Evolutionary conservation across 2,888 invertebrate genomes (phyloP).

Genomic region (Papilio elwesi): DNA sequence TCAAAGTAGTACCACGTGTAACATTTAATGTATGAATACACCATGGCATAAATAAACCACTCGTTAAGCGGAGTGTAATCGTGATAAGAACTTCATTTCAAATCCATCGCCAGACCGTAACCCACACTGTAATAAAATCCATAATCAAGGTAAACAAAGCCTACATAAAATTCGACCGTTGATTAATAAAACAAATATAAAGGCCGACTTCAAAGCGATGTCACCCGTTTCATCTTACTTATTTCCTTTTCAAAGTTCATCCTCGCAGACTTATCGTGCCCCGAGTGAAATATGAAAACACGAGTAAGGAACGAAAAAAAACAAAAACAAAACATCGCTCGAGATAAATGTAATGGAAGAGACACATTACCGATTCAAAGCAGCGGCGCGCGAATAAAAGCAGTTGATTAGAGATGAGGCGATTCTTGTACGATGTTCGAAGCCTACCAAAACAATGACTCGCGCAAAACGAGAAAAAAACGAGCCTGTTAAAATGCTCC

Average conservation of each 20-base stretch:
- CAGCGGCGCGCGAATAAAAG: constrained; percentile 55
- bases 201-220: constrained; percentile 58
- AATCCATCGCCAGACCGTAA: too few species aligned
- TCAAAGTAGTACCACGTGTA: too few species aligned
- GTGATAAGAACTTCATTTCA: too few species aligned
- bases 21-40: too few species aligned
- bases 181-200: constrained; percentile 60
- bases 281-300: constrained; percentile 42
- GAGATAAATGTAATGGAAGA: constrained; percentile 50
- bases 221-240: constrained; percentile 60
- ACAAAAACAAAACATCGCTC: constrained; percentile 47
- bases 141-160: constrained; percentile 43
- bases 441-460: constrained; percentile 69
- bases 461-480: constrained; percentile 67
- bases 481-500: constrained; percentile 70
- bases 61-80: too few species aligned
- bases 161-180: constrained; percentile 46
- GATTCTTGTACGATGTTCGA: constrained; percentile 44
- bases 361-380: constrained; percentile 59
- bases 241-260: constrained; percentile 57
- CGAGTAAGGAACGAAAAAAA: constrained; percentile 19
- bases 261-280: constrained; percentile 45
- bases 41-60: too few species aligned
- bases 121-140: background rate
- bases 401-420: constrained; percentile 50